phyloP scores from a whole-genome alignment of 2,888 invertebrate genomes.

The Salticus scenicus region DNA sequence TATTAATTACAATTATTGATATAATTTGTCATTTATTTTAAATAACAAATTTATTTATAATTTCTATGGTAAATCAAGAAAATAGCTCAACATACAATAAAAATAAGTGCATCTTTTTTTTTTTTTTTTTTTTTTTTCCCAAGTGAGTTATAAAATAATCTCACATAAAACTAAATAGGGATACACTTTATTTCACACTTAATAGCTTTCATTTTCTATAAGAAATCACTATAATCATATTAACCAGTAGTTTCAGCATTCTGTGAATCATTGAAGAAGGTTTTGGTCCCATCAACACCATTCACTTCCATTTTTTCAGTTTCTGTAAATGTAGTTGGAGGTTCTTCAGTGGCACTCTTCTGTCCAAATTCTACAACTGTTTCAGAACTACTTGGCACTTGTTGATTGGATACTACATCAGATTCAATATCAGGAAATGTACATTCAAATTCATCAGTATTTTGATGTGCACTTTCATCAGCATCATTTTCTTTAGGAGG shows the following conservation, averaged over 20 bases:
- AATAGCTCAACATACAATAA: neutral
- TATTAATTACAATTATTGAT: too few relatives aligned
- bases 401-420: conserved; percentile 12
- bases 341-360: neutral
- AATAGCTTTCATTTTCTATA: neutral
- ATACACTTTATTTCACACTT: neutral
- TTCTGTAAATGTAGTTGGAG: conserved; percentile 20
- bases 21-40: too few relatives aligned
- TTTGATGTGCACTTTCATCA: conserved; percentile 8
- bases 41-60: neutral
- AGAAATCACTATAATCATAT: neutral
- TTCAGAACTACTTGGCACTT: conserved; percentile 16
- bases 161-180: neutral
- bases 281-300: conserved; percentile 32
- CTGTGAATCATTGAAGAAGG: conserved; percentile 22
- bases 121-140: too few relatives aligned
- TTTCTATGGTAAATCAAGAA: neutral
- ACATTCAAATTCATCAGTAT: conserved; percentile 53
- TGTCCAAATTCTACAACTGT: neutral
- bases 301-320: conserved; percentile 47
- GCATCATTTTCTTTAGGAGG: conserved; percentile 2
- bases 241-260: conserved; percentile 55
- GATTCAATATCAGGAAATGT: conserved; percentile 36
- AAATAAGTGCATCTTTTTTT: neutral
- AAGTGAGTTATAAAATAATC: neutral